Evolutionary conservation across 2,113 vertebrate species (phyloP), one percentile per base, ranked within the genome.

Genomic region (Oceanites oceanicus): DNA sequence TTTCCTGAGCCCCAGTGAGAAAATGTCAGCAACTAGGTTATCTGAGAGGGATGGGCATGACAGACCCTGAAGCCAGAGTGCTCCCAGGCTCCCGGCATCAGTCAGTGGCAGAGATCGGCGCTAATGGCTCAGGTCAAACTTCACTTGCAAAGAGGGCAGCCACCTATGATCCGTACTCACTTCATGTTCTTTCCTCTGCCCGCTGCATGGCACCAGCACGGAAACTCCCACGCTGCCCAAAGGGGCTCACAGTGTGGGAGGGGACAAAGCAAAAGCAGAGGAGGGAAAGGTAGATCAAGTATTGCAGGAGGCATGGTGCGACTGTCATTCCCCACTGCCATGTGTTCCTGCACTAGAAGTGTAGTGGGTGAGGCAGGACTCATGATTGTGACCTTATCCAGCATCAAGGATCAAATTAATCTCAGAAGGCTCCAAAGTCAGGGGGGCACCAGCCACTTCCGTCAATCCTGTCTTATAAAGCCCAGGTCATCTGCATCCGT

Each of bases 141-240:
- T 11, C 19, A 3, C 29, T 84, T 65, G 32, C 47, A 74, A 58
- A 91, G 36, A 66, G 36, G 10, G 26, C 36, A 71, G 23, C 27
- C 32, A 52, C 47, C 52, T 50, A 21, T 0, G 0, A 5, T 32
- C n/a, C 2, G 0, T 21, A 15, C 27, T 58, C 15, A 3, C 23
- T 58, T 80, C 40, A 26, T 30, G 38, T 80, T 67, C 73, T 38
- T 80, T 42, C 13, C 36, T 66, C 65, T 76, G 42, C 58, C 63
- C 15, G 1, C 29, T 30, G 44, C 13, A 3, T n/a, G 50, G 44
- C 58, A 86, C 5, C 8, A n/a, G 27, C 26, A 25, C 1, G 18
- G 52, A 26, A 75, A 40, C 29, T 61, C 45, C 62, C 47, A 36
- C 0, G 0, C 29, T 40, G 5, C 36, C 27, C 27, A 13, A 26